phyloP scores from a whole-genome alignment of 2,888 invertebrate species.

The Axea sp. region DNA sequence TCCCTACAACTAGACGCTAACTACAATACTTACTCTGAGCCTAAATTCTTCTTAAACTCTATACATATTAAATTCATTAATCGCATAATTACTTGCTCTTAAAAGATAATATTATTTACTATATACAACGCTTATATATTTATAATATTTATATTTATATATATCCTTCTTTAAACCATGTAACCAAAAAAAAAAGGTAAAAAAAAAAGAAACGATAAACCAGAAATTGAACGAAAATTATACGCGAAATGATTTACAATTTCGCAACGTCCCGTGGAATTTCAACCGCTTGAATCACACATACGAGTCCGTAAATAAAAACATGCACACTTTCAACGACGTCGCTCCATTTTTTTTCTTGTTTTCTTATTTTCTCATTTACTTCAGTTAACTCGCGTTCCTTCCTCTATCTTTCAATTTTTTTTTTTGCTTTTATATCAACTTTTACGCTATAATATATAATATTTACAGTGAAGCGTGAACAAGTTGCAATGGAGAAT shows the following conservation, averaged over 20 bases:
- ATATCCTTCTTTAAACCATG: constrained; percentile 69
- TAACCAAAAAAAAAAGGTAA: constrained; percentile 68
- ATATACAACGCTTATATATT: constrained; percentile 75
- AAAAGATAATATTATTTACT: constrained; percentile 78
- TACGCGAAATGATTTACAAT: constrained; percentile 27
- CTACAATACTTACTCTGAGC: constrained; percentile 74
- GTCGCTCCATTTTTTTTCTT: constrained; percentile 34
- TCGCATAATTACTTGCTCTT: constrained; percentile 77
- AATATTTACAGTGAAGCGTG: constrained; percentile 62
- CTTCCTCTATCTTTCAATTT: neutral
- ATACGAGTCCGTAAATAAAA: constrained; percentile 77
- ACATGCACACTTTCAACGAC: constrained; percentile 76
- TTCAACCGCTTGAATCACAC: constrained; percentile 65
- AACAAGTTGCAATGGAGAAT: constrained; percentile 58
- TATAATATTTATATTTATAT: constrained; percentile 60
- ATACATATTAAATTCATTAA: constrained; percentile 75
- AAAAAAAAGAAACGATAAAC: constrained; percentile 45
- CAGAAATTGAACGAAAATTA: constrained; percentile 57
- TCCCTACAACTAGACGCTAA: constrained; percentile 76
- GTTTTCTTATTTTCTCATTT: constrained; percentile 1
- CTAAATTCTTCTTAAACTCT: constrained; percentile 65
- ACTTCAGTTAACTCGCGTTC: constrained; percentile 9
- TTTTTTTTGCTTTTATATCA: constrained; percentile 18
- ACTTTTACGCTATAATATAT: constrained; percentile 58
- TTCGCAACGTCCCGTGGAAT: constrained; percentile 50